Evolutionary conservation across 2,888 invertebrate species (phyloP).

Genomic region (Tetropium fuscum): DNA sequence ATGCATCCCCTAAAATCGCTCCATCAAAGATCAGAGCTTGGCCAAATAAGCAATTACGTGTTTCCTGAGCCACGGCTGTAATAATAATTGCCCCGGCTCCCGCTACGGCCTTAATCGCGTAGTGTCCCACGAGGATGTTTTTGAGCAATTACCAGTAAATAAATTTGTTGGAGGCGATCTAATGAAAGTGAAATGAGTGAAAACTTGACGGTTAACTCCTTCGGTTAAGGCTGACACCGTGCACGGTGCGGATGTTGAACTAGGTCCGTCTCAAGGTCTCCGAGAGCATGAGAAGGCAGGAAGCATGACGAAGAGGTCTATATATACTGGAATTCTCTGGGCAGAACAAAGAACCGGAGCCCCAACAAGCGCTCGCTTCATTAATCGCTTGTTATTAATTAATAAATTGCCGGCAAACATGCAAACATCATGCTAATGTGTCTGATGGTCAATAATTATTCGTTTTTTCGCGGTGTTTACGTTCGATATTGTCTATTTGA

Average conservation of each 20-base stretch:
- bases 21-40: too few species aligned
- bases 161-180: conserved; percentile 48
- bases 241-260: conserved; percentile 65
- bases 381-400: conserved; percentile 30
- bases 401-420: conserved; percentile 7
- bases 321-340: conserved; percentile 36
- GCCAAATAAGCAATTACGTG: too few species aligned
- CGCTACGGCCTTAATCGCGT: too few species aligned
- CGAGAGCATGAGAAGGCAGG: conserved; percentile 57
- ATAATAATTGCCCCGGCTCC: too few species aligned
- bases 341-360: conserved; percentile 45
- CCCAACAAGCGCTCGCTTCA: conserved; percentile 25
- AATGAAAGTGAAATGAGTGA: conserved; percentile 66
- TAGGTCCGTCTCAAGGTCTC: conserved; percentile 67
- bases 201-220: conserved; percentile 54
- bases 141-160: conserved; percentile 12
- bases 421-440: conserved; percentile 11
- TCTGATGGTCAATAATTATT: not conserved
- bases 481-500: too few species aligned
- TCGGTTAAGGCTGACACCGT: conserved; percentile 41
- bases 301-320: conserved; percentile 54
- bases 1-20: too few species aligned
- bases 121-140: conserved; percentile 4
- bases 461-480: too few species aligned
- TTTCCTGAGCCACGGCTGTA: too few species aligned